Evolutionary conservation across 1,140 invertebrate genomes (phyloP), one percentile per base, ranked within the genome.

Genomic region (Drosophila saltans): DNA sequence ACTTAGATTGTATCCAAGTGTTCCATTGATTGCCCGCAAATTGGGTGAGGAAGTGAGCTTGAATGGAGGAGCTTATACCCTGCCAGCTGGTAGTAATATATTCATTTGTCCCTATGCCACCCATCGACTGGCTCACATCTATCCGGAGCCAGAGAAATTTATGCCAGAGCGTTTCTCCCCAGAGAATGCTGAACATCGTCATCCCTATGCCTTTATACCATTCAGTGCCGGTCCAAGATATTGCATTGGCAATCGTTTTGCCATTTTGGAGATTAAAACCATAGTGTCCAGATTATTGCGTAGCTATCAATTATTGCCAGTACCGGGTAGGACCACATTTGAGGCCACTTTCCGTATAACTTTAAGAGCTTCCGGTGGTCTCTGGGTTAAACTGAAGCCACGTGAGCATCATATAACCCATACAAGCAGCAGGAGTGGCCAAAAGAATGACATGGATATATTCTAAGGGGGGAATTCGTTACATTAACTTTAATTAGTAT

Each of bases 161-260:
- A 93, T 96, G 80, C 96, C 96, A 0, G 95, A 96, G 61, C 92
- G 96, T 41, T 97, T 97, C 83, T 91, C 93, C 3, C 89, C 93
- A 2, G 93, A 94, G 67, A 93, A 94, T 43, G 84, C 92, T 0
- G 90, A 92, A 64, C 91, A 94, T 66, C 92, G 94, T 48, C 93
- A 95, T 91, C 94, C 94, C 0, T 95, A 94, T 69, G 94, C 94
- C 2, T 96, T 94, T 64, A 88, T 96, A 7, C 95, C 96, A 0
- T 97, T 97, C 80, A 96, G 95, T 62, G 95, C 95, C 1, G 96
- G 96, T 1, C 84, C 81, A 8, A 78, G 81, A 48, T 92, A 90
- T 77, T 91, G 84, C 72, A 93, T 89, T 93, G 95, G 95, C 62
- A 93, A 95, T 81, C 95, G 94, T 64, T 97, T 96, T 90, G 96